Percentiles rank a stretch among this genome's conserved stretches.
phyloP scores from a whole-genome alignment of 2,113 vertebrate species.

The Phoenicopterus ruber region DNA sequence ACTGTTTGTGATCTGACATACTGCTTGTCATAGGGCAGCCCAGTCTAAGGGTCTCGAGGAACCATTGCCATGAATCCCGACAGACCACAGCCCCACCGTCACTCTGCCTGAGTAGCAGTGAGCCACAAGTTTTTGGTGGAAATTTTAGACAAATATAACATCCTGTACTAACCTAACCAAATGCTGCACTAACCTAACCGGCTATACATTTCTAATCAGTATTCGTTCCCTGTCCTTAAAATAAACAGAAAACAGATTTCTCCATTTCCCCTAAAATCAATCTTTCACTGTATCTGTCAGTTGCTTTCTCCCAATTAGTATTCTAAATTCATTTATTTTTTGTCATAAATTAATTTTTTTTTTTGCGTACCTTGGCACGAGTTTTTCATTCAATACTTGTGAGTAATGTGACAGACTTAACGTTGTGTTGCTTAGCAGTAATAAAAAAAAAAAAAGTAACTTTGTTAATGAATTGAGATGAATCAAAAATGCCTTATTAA shows the following conservation, averaged over 20 bases:
- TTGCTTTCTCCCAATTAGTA: slow-evolving; percentile 77
- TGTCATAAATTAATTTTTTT: slow-evolving; percentile 71
- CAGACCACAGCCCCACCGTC: background rate
- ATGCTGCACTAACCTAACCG: slow-evolving; percentile 35
- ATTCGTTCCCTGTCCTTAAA: slow-evolving; percentile 77
- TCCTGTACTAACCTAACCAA: slow-evolving; percentile 61
- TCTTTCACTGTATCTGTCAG: slow-evolving; percentile 75
- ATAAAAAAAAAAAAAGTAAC: slow-evolving; percentile 65
- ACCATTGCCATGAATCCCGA: background rate
- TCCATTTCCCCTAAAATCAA: slow-evolving; percentile 77
- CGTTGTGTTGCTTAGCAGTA: slow-evolving; percentile 51
- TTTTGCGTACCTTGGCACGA: slow-evolving; percentile 67
- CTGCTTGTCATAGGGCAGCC: background rate
- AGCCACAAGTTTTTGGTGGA: background rate
- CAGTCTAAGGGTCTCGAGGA: background rate
- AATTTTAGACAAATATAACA: slow-evolving; percentile 55
- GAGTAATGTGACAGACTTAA: slow-evolving; percentile 70
- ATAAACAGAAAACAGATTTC: slow-evolving; percentile 81
- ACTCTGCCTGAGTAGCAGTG: slow-evolving; percentile 26
- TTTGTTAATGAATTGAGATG: slow-evolving; percentile 86
- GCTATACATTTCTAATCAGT: slow-evolving; percentile 73
- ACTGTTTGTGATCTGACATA: background rate
- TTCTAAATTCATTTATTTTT: slow-evolving; percentile 79
- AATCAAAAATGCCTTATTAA: slow-evolving; percentile 86
- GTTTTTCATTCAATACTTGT: slow-evolving; percentile 75